These are phyloP conservation scores for Euzophera pinguis DNA, from an alignment of 2,888 invertebrate species.

Conservation along the genomic window DNA sequence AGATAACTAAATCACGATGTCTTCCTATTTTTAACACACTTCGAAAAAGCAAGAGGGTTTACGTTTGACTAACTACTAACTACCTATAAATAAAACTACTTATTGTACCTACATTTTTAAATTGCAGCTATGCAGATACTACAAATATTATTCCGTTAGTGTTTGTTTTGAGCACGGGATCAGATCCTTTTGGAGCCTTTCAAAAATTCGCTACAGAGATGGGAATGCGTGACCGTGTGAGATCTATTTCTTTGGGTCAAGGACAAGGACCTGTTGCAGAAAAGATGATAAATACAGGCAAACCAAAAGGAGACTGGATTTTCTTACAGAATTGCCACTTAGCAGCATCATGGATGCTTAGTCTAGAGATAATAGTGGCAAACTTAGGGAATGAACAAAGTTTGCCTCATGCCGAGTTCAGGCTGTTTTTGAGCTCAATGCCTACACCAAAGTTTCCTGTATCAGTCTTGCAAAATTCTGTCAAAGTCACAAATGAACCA, in stretches of 20 bases:
- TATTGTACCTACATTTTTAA: slow-evolving; percentile 7
- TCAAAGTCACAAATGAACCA: slow-evolving; percentile 96
- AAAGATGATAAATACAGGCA: slow-evolving; percentile 85
- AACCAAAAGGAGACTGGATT: slow-evolving; percentile 90
- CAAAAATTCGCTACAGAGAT: slow-evolving; percentile 89
- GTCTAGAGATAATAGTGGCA: slow-evolving; percentile 88
- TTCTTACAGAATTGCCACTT: slow-evolving; percentile 96
- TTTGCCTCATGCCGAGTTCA: slow-evolving; percentile 85
- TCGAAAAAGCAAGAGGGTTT: too few species aligned
- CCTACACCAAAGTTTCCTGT: slow-evolving; percentile 93
- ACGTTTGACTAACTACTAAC: too few species aligned
- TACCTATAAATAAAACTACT: too few species aligned
- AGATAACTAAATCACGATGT: too few species aligned
- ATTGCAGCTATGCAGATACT: slow-evolving; percentile 84
- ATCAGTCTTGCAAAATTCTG: slow-evolving; percentile 94
- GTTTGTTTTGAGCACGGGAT: slow-evolving; percentile 93
- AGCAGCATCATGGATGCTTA: slow-evolving; percentile 95
- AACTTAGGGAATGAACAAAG: slow-evolving; percentile 83
- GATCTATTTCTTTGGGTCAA: slow-evolving; percentile 92
- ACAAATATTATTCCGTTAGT: slow-evolving; percentile 87
- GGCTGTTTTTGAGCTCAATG: slow-evolving; percentile 94
- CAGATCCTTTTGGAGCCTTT: slow-evolving; percentile 92
- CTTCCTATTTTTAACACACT: too few species aligned
- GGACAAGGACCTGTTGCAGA: slow-evolving; percentile 95
- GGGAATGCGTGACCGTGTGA: slow-evolving; percentile 83